Conservation (phyloP, 2,888 invertebrate species). For the Sussaba pulchella region DNA sequence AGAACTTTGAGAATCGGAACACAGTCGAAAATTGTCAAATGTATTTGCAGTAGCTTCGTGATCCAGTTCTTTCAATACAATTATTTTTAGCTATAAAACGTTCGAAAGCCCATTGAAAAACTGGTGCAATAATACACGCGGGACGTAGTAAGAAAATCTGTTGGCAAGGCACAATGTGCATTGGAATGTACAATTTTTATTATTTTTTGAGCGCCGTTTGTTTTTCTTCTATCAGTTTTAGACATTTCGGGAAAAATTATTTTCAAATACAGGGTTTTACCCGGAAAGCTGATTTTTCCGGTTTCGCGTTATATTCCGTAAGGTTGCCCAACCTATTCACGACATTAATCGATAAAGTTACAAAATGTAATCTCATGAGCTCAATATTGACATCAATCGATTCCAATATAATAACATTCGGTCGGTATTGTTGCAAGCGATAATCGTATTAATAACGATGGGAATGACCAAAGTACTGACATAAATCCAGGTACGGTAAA, state of each 20-base stretch:
- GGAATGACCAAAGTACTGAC: neutral
- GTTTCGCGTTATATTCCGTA: neutral
- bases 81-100: constrained; percentile 36
- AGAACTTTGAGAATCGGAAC: too few species aligned
- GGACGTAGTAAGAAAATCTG: neutral
- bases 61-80: too few species aligned
- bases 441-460: constrained; percentile 8
- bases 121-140: neutral
- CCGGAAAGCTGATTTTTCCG: neutral
- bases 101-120: constrained; percentile 25
- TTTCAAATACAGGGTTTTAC: neutral
- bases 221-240: neutral
- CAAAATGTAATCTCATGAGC: neutral
- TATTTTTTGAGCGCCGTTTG: neutral
- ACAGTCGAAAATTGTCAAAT: too few species aligned
- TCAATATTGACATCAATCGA: constrained; percentile 2
- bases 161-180: neutral
- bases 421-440: neutral
- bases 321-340: neutral
- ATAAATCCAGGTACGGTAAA: neutral
- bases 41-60: too few species aligned
- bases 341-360: neutral
- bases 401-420: neutral
- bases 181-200: neutral
- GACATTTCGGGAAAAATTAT: too few species aligned